These are phyloP conservation scores for Ctenopoma kingsleyae DNA, from an alignment of 2,797 vertebrate species.

Conservation along the genomic window DNA sequence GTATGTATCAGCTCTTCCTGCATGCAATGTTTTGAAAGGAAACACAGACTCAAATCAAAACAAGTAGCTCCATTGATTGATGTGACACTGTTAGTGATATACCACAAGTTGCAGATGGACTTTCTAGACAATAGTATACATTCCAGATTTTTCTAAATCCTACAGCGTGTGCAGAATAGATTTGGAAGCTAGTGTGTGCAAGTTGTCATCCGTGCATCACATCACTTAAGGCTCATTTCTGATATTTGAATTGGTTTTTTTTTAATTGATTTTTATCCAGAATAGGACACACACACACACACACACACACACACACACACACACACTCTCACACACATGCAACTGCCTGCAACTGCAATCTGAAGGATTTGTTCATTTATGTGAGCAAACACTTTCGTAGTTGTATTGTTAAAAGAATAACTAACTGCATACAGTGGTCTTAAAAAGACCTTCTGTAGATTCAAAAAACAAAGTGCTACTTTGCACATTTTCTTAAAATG, in stretches of 20 bases:
- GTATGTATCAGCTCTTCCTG: constrained; percentile 72
- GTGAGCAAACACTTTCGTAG: constrained; percentile 76
- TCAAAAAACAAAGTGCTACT: constrained; percentile 81
- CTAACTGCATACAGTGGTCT: constrained; percentile 74
- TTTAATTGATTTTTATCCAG: constrained; percentile 69
- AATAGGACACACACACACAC: constrained; percentile 70
- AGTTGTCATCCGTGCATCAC: constrained; percentile 79
- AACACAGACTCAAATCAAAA: constrained; percentile 67
- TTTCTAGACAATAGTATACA: constrained; percentile 81
- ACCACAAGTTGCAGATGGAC: constrained; percentile 78
- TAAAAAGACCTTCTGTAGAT: constrained; percentile 72
- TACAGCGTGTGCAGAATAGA: constrained; percentile 77
- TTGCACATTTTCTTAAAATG: constrained; percentile 88
- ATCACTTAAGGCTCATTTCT: constrained; percentile 78
- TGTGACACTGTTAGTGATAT: constrained; percentile 67
- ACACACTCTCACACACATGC: constrained; percentile 53
- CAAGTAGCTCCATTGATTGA: constrained; percentile 67
- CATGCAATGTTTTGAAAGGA: constrained; percentile 70
- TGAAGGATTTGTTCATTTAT: constrained; percentile 76
- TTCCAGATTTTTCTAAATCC: constrained; percentile 80
- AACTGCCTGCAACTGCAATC: constrained; percentile 83
- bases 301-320: constrained; percentile 34
- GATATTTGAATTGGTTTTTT: constrained; percentile 72
- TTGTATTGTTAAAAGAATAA: constrained; percentile 75
- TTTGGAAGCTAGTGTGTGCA: constrained; percentile 75